These are phyloP conservation scores for Eulemur mongoz DNA, from an alignment of 2,797 vertebrate species.

Conservation along the genomic window DNA sequence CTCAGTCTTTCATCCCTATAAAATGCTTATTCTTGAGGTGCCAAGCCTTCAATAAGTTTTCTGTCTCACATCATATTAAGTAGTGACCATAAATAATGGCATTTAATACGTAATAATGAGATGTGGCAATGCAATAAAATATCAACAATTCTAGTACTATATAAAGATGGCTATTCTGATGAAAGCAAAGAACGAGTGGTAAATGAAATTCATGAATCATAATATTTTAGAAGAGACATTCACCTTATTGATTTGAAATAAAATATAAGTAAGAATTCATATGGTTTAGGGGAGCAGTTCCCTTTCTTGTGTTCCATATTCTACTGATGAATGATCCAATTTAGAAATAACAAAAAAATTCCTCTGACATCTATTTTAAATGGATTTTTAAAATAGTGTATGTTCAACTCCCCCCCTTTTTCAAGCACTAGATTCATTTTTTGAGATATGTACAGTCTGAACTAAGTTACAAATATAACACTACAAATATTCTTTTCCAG, in stretches of 20 bases:
- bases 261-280: constrained; percentile 70
- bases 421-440: constrained; percentile 69
- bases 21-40: constrained; percentile 65
- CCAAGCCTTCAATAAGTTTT: constrained; percentile 65
- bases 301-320: constrained; percentile 76
- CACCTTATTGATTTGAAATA: constrained; percentile 74
- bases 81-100: constrained; percentile 62
- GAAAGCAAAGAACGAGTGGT: constrained; percentile 52
- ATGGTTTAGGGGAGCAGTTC: constrained; percentile 64
- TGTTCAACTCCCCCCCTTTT: constrained; percentile 69
- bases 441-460: constrained; percentile 56
- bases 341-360: constrained; percentile 79
- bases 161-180: constrained; percentile 57
- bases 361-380: constrained; percentile 75
- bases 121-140: constrained; percentile 62
- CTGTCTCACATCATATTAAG: constrained; percentile 68
- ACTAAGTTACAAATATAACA: constrained; percentile 67
- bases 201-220: constrained; percentile 73
- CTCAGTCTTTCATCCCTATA: constrained; percentile 60
- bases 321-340: constrained; percentile 71
- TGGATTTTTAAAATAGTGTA: constrained; percentile 72
- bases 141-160: constrained; percentile 19
- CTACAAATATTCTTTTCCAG: constrained; percentile 63
- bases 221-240: constrained; percentile 77
- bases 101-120: constrained; percentile 63